Evolutionary conservation across 1,140 invertebrate genomes (phyloP), one percentile per base, ranked within the genome.

Genomic region (Calliopsis andreniformis): DNA sequence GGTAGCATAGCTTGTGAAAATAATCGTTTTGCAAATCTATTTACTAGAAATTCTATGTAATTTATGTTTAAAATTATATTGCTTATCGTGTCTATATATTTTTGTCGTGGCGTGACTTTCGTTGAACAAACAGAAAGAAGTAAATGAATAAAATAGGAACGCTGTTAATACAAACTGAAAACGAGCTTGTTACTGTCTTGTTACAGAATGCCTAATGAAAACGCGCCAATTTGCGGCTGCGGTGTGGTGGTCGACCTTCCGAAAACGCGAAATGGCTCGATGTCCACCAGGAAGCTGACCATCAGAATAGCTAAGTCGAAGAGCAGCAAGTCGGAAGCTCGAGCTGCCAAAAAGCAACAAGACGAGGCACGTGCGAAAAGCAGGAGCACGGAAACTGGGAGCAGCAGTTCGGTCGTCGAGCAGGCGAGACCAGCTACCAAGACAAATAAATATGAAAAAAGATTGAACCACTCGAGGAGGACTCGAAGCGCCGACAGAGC

Each of bases 181-280:
- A n/a, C n/a, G n/a, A n/a, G n/a, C n/a, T n/a, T n/a, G n/a, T n/a
- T n/a, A 39, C 18, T 14, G 8, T 20, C 35, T 59, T 25, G 10
- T 88, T 87, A 5, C 84, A 92, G 89, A 61, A 91, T 91, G 91
- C 88, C 91, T 77, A 92, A 91, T 58, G 89, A 91, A 28, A 89
- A 88, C 77, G 62, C 83, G 30, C 49, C 86, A 8, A 71, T 88
- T 14, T 91, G 90, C 67, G 90, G 84, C 28, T 91, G 90, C 78
- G 85, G 86, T 7, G 77, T 87, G 16, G 78, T 84, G n/a, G 71
- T 89, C 4, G 86, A 88, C 35, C 25, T 87, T 3, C 83, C 88
- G 5, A 85, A 88, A 35, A 82, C 87, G 0, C 83, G 88, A 20
- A 90, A 78, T 61, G 87, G 79, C 10, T 72, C 87, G 0, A 71